A percentile compares a stretch with the other conserved stretches of the same genome.
Evolutionary conservation across 2,888 invertebrate species (phyloP).

Genomic region (Macrophya annulata): DNA sequence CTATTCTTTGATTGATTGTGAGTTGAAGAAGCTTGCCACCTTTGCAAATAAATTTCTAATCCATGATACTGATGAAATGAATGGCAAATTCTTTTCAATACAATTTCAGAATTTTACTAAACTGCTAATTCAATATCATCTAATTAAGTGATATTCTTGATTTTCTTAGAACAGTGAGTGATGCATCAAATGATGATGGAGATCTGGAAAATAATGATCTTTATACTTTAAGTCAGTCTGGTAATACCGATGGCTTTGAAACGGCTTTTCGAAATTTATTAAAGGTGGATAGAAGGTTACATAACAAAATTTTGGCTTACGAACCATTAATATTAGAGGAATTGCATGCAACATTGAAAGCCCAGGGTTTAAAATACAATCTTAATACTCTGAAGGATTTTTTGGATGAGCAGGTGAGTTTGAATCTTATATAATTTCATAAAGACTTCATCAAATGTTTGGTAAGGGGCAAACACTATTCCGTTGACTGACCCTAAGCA

Average conservation of each 20-base stretch:
- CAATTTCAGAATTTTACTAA: not conserved
- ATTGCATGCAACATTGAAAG: conserved; percentile 77
- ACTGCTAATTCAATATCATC: not conserved
- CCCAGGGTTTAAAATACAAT: conserved; percentile 79
- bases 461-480: not conserved
- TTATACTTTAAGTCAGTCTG: conserved; percentile 53
- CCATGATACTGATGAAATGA: not conserved
- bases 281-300: conserved; percentile 74
- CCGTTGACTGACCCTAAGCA: not conserved
- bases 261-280: conserved; percentile 71
- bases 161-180: conserved; percentile 27
- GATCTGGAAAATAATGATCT: conserved; percentile 66
- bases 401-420: conserved; percentile 80
- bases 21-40: not conserved
- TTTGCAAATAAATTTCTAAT: not conserved
- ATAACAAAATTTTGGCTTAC: conserved; percentile 80
- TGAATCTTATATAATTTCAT: not conserved
- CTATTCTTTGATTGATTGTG: not conserved
- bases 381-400: conserved; percentile 79
- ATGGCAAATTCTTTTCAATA: not conserved
- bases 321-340: conserved; percentile 80
- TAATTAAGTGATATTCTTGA: not conserved
- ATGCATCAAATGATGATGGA: conserved; percentile 61
- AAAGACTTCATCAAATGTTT: not conserved
- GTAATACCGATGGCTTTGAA: conserved; percentile 63